These are phyloP conservation scores for Brachionus rotundiformis DNA, from an alignment of 1,140 invertebrate species.

Conservation along the genomic window DNA sequence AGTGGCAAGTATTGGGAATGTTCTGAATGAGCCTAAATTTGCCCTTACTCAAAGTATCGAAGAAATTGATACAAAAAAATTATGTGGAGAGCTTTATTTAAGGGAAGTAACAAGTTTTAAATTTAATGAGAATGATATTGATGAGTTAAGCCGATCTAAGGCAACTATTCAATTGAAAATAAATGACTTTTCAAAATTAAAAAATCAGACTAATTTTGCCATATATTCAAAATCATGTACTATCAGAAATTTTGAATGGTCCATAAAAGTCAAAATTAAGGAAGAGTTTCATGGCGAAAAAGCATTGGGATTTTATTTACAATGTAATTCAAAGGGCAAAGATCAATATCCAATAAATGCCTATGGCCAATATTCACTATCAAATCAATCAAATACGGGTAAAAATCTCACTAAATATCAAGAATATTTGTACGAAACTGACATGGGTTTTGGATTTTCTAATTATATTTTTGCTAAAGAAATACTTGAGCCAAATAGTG, in stretches of 20 bases:
- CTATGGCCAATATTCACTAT: background rate
- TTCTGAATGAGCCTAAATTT: too few species aligned
- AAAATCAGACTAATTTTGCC: background rate
- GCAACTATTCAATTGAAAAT: background rate
- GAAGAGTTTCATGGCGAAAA: background rate
- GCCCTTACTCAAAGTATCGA: too few species aligned
- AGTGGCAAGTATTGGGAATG: too few species aligned
- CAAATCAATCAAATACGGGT: background rate
- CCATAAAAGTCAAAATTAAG: background rate
- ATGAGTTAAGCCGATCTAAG: background rate
- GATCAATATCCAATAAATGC: background rate
- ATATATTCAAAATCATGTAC: background rate
- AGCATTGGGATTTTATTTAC: background rate
- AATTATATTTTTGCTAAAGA: background rate
- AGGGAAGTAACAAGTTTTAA: background rate
- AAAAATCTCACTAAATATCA: background rate
- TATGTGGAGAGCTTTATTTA: background rate
- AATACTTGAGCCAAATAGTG: background rate
- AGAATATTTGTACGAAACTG: background rate
- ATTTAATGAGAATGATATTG: background rate
- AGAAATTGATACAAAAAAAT: background rate
- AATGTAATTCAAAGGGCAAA: background rate
- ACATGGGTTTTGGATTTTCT: background rate
- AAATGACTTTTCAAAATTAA: background rate
- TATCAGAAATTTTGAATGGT: background rate